Base-by-base conservation (phyloP, 2,113 vertebrate species). In the Upupa epops region DNA sequence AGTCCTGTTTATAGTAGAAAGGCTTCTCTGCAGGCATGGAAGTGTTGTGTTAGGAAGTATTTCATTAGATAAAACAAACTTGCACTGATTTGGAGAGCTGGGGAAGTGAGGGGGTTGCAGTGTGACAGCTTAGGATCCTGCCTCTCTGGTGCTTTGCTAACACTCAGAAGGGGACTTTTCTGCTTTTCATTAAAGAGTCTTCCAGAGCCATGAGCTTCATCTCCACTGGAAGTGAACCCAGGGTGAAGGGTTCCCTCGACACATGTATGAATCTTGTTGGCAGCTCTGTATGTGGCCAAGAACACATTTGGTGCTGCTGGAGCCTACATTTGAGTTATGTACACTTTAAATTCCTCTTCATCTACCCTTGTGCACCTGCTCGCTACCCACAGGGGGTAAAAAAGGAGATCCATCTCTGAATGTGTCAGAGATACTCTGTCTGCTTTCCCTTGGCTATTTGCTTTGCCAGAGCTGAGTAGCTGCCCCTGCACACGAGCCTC, bases 51-150 rank as follows among this genome's bases (percentile, higher is more conserved):
- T 88, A 48, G 80, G 64, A 89, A 95, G 52, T 68, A 9, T 68
- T 93, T 83, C 63, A 73, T 89, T 68, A 80, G 88, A 28, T 83
- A 56, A 83, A 63, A 58, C 58, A 71, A 75, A 60, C 64, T 68
- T 70, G 64, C 28, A 9, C 42, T 87, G 51, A 13, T n/a, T 18
- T 79, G 63, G 29, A 63, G 82, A 79, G 89, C 37, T 58, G 78
- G 74, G 32, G 63, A 34, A 85, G 54, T 28, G 68, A 79, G 79
- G 32, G n/a, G 42, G 34, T 54, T 91, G 79, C 59, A 61, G 11
- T 6, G 17, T 59, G 86, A 42, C 72, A 86, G 31, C 4, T 64
- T 52, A 70, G 72, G 40, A 74, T 70, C 59, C n/a, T 73, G n/a
- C 69, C 37, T 74, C 85, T 63, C 48, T 31, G 22, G 11, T 40